Conservation (phyloP, 2,888 invertebrate species). For the Rotaria sp. region DNA sequence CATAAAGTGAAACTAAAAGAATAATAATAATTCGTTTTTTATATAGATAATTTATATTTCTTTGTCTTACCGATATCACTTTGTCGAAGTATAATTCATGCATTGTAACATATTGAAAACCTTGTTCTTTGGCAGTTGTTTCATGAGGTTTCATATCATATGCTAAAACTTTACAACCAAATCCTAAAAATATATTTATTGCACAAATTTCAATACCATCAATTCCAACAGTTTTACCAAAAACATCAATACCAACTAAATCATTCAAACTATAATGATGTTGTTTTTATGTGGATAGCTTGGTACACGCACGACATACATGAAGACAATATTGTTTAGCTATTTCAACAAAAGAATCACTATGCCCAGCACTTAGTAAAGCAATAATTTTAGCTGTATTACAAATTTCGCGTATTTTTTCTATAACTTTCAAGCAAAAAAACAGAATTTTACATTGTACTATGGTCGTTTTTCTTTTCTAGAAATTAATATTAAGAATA, state of each 20-base stretch:
- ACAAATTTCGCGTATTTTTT: neutral
- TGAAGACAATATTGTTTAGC: conserved; percentile 7
- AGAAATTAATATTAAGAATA: neutral
- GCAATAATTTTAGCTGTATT: conserved; percentile 20
- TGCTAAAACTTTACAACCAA: conserved; percentile 30
- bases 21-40: neutral
- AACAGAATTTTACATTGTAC: conserved; percentile 22
- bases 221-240: conserved; percentile 33
- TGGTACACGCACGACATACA: conserved; percentile 30
- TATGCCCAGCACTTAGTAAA: conserved; percentile 25
- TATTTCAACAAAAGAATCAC: neutral
- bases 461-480: neutral
- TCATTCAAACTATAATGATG: conserved; percentile 21
- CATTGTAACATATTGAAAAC: conserved; percentile 3
- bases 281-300: conserved; percentile 5
- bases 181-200: conserved; percentile 5
- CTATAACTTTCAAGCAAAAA: conserved; percentile 22
- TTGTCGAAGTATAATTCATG: conserved; percentile 20
- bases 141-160: neutral
- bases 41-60: neutral
- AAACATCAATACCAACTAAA: conserved; percentile 27
- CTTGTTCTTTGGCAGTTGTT: neutral
- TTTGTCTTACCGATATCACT: neutral
- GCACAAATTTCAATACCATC: neutral
- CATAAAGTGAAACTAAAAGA: neutral